Evolutionary conservation across 2,797 vertebrate species (phyloP).

Genomic region (Danio tinwini): DNA sequence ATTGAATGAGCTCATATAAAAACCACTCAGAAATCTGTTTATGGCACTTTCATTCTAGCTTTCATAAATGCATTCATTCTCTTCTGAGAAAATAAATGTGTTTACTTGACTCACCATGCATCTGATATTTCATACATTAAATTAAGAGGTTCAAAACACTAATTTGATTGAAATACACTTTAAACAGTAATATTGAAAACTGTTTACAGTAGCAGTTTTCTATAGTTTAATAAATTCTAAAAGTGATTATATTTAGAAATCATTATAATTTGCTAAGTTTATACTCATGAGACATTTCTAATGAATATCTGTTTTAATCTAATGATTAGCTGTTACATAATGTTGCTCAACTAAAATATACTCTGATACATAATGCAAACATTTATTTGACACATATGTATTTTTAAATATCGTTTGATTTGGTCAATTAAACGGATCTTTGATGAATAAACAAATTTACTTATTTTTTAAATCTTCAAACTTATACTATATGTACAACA

Average conservation of each 20-base stretch:
- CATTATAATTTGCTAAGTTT: no score
- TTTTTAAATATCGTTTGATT: not conserved
- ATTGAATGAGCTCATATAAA: not conserved
- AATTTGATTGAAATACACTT: not conserved
- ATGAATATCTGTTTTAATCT: no score
- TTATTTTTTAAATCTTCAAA: not conserved
- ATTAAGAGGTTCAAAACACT: not conserved
- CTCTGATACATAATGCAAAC: no score
- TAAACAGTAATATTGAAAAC: not conserved
- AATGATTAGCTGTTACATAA: no score
- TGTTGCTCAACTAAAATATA: no score
- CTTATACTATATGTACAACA: not conserved
- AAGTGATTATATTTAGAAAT: no score
- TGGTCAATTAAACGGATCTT: not conserved
- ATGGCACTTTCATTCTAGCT: not conserved
- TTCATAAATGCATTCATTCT: not conserved
- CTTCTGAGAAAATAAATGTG: not conserved
- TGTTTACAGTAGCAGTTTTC: not conserved
- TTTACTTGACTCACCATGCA: constrained; percentile 10
- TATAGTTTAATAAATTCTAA: not conserved
- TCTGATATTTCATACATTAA: constrained; percentile 11
- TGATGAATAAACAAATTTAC: not conserved
- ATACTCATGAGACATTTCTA: no score
- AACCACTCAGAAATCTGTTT: not conserved
- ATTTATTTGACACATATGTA: no score